Conservation (phyloP, 2,888 invertebrate genomes). For the Lasioglossum morio region DNA sequence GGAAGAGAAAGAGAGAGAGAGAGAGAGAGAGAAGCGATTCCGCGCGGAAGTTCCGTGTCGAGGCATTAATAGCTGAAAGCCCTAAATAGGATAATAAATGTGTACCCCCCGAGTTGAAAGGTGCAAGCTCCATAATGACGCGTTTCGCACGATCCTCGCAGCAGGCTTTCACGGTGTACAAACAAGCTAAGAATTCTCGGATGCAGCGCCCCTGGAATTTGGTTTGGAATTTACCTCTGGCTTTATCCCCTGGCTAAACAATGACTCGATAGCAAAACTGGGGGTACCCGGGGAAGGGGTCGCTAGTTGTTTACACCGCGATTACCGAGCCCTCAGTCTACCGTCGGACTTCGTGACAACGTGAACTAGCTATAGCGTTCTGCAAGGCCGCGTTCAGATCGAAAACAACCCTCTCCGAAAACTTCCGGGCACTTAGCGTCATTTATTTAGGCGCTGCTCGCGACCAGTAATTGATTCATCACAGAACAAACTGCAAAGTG, state of each 20-base stretch:
- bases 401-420: not conserved
- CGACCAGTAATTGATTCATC: not conserved
- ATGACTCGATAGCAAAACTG: slow-evolving; percentile 20
- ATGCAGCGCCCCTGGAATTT: slow-evolving; percentile 11
- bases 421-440: not conserved
- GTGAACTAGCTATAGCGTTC: not conserved
- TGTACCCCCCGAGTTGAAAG: slow-evolving; percentile 11
- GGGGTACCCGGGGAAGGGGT: not conserved
- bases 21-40: no score
- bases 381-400: not conserved
- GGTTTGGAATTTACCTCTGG: slow-evolving; percentile 15
- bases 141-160: slow-evolving; percentile 16
- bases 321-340: slow-evolving; percentile 10
- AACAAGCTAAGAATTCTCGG: slow-evolving; percentile 28
- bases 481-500: not conserved
- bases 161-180: slow-evolving; percentile 6
- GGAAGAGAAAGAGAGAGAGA: not conserved
- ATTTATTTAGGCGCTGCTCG: not conserved
- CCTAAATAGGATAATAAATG: slow-evolving; percentile 4
- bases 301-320: slow-evolving; percentile 16
- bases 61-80: not conserved
- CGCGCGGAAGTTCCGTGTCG: not conserved
- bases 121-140: slow-evolving; percentile 13
- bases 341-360: slow-evolving; percentile 9
- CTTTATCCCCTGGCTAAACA: slow-evolving; percentile 25